These are phyloP conservation scores for Sebastes aleutianus DNA, from an alignment of 2,797 vertebrate genomes.

Conservation along the genomic window DNA sequence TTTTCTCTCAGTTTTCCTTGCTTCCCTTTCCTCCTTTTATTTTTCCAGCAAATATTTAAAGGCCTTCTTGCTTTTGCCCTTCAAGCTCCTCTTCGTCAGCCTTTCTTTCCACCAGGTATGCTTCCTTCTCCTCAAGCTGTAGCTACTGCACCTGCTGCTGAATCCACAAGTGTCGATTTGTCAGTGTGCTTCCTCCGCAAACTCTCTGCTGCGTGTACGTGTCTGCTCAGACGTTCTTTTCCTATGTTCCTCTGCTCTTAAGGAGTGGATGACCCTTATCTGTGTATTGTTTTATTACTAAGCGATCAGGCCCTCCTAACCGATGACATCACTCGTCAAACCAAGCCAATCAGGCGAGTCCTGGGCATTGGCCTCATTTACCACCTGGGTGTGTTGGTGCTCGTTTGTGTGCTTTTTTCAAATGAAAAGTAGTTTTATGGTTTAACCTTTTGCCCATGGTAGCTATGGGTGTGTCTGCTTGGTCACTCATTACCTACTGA, in stretches of 20 bases:
- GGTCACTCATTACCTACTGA: background rate
- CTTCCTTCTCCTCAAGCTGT: background rate
- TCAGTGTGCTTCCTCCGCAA: background rate
- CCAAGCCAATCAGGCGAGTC: constrained; percentile 72
- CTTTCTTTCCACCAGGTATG: background rate
- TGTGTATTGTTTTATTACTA: constrained; percentile 55
- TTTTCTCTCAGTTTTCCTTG: background rate
- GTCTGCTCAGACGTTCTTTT: background rate
- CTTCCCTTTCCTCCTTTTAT: background rate
- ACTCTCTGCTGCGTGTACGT: background rate
- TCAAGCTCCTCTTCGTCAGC: background rate
- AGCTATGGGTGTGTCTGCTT: constrained; percentile 49
- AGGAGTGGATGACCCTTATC: constrained; percentile 47
- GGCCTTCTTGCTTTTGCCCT: background rate
- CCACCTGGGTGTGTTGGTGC: constrained; percentile 43
- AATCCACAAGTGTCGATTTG: background rate
- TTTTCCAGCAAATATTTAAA: background rate
- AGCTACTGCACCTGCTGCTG: background rate
- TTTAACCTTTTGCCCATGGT: constrained; percentile 71
- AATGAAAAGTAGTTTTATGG: constrained; percentile 60
- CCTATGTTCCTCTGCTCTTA: constrained; percentile 30
- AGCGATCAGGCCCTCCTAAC: constrained; percentile 46
- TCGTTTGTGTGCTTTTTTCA: constrained; percentile 39
- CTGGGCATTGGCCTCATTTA: constrained; percentile 53
- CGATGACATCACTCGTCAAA: constrained; percentile 58